Conservation (phyloP, 2,797 vertebrate species). For the Pelobates cultripes region DNA sequence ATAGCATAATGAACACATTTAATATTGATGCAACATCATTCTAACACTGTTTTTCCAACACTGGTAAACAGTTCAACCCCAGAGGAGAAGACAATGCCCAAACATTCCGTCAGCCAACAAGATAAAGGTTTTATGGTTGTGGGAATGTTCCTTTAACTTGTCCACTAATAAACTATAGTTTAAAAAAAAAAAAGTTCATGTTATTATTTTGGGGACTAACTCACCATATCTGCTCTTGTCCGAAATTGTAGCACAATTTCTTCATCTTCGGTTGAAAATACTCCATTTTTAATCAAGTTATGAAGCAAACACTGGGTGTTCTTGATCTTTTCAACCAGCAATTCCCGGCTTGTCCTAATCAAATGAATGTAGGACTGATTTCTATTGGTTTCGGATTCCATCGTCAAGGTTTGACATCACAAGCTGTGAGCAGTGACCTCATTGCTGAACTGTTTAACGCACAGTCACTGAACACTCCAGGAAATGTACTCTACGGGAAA, state of each 20-base stretch:
- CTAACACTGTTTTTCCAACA: too few relatives aligned
- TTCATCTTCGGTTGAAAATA: constrained; percentile 85
- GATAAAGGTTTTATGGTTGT: too few relatives aligned
- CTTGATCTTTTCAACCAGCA: constrained; percentile 79
- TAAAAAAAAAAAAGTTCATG: too few relatives aligned
- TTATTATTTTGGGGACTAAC: not conserved
- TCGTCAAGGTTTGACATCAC: constrained; percentile 49
- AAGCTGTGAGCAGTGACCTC: not conserved
- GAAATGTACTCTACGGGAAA: too few relatives aligned
- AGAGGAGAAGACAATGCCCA: too few relatives aligned
- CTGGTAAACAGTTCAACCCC: too few relatives aligned
- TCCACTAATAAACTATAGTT: too few relatives aligned
- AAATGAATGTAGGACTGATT: constrained; percentile 61
- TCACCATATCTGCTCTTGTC: constrained; percentile 87
- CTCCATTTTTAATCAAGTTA: constrained; percentile 80
- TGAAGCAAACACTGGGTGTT: constrained; percentile 88
- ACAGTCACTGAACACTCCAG: too few relatives aligned
- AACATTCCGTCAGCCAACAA: too few relatives aligned
- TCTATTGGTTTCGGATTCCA: constrained; percentile 61
- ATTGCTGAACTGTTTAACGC: not conserved
- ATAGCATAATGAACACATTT: not conserved
- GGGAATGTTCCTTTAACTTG: too few relatives aligned
- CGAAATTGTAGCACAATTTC: constrained; percentile 81
- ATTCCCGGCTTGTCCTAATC: constrained; percentile 80
- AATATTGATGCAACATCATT: too few relatives aligned